Conservation (phyloP, 2,113 vertebrate genomes). For the Ceyx margarethae region DNA sequence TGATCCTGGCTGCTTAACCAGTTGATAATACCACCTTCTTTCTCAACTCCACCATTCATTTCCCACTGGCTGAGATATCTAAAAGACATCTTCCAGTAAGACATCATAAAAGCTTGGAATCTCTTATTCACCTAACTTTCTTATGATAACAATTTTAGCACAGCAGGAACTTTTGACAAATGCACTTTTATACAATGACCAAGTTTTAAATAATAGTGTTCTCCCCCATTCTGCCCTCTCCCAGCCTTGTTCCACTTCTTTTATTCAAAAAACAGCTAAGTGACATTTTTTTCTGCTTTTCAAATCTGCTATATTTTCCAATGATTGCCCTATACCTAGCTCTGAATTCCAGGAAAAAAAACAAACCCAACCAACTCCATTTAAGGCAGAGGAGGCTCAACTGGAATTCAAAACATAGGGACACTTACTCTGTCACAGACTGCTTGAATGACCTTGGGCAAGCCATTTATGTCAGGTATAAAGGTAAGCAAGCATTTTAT, state of each 20-base stretch:
- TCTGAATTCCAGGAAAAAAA: neutral
- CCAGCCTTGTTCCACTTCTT: neutral
- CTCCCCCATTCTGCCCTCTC: neutral
- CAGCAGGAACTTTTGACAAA: constrained; percentile 2
- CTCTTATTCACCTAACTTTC: neutral
- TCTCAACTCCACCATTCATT: neutral
- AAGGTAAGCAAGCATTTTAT: constrained; percentile 50
- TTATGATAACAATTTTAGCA: neutral
- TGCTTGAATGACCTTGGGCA: constrained; percentile 43
- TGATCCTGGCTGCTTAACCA: neutral
- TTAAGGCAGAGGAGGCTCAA: neutral
- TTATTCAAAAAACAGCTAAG: neutral
- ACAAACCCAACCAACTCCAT: neutral
- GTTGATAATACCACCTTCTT: neutral
- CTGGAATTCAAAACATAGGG: neutral
- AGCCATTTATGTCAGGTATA: constrained; percentile 35
- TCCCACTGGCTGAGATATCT: neutral
- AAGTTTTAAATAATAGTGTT: neutral
- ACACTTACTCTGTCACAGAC: neutral
- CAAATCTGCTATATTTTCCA: neutral
- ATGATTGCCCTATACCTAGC: neutral
- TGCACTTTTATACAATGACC: neutral
- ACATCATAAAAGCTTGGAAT: neutral
- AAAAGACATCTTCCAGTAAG: neutral
- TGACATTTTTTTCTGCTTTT: neutral